Base-by-base conservation (phyloP, 2,888 invertebrate genomes). In the Ochropleura plecta region DNA sequence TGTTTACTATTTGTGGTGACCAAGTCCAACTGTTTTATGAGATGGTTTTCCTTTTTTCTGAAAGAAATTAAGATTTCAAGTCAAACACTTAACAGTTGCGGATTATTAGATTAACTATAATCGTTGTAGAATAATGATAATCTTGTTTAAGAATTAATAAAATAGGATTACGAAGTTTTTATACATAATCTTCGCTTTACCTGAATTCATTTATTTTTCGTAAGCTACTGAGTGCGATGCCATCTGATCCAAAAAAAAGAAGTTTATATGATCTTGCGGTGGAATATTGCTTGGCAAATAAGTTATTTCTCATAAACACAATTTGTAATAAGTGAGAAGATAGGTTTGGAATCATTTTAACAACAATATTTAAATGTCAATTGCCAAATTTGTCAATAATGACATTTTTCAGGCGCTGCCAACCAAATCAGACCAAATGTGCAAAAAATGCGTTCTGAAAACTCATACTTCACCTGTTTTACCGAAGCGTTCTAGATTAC, bases 221-320 rank as follows among this genome's bases (percentile, higher is more conserved):
- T 67, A 99, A 96, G 91, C 98, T 98, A 81, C 97, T 97, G 42
- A 98, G 90, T 0, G 99, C 98, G 94, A 99, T 99, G 70, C 97
- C 96, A 92, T 99, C 99, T 18, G 98, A 98, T 10, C 99, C 99
- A 93, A 99, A 98, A 94, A 99, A 99, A 64, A 99, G 90, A 20
- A 96, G 90, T 86, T 94, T 95, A 78, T 93, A 94, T 42, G 91
- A 84, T 66, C 90, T 91, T 75, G 78, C 88, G 51, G 76, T 76
- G 68, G 89, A 85, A 79, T 89, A 92, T 83, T 85, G 84, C 63
- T 89, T 89, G 10, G 77, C 65, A 88, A 73, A 71, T 84, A 91
- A 91, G 89, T 89, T 87, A 78, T 86, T 94, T 70, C 55, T 78
- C 5, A 8, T 82, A 68, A 18, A 89, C 83, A 89, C 88, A 69